Base-by-base conservation (phyloP, 2,797 vertebrate genomes). In the Dermochelys coriacea region DNA sequence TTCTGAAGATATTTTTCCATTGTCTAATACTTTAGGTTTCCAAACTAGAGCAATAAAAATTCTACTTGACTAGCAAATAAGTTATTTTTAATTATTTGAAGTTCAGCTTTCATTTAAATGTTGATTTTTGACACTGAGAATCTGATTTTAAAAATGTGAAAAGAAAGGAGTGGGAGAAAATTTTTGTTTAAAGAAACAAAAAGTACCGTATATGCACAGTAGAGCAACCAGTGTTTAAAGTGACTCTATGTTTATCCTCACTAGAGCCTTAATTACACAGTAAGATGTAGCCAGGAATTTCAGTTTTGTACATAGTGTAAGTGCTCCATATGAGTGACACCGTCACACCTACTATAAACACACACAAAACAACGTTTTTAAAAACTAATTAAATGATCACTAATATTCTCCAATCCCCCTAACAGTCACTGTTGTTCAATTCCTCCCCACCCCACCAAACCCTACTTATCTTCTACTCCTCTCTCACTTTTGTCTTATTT, bases 11-110 rank as follows among this genome's bases (percentile, higher is more conserved):
- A 83, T 87, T 52, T 80, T 95, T 29, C 12, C 82, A 82, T 10
- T 77, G 51, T 78, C 25, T 57, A 82, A n/a, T 83, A 83, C 78
- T 61, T 85, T 71, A 82, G 4, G 25, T 86, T 91, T 95, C 79
- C 64, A 91, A 95, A 91, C 34, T 49, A 87, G 23, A 94, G 75
- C 15, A 96, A 83, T 37, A 85, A 84, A 96, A 96, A 91, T 25
- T 59, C 52, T 91, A 85, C 77, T 93, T 41, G 94, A 90, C 78
- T 52, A 82, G 88, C 64, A 84, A 94, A 80, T 19, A 82, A 45
- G 52, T 87, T 14, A 12, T 25, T 85, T 88, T 86, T 84, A 78
- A 88, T 59, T 41, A 29, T 75, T 29, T 47, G 91, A 81, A 84
- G 88, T 82, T 74, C 3, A 0, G 41, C 51, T 74, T 59, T 50